Conservation (phyloP, 2,113 vertebrate species). For the Prietella phreatophila region DNA sequence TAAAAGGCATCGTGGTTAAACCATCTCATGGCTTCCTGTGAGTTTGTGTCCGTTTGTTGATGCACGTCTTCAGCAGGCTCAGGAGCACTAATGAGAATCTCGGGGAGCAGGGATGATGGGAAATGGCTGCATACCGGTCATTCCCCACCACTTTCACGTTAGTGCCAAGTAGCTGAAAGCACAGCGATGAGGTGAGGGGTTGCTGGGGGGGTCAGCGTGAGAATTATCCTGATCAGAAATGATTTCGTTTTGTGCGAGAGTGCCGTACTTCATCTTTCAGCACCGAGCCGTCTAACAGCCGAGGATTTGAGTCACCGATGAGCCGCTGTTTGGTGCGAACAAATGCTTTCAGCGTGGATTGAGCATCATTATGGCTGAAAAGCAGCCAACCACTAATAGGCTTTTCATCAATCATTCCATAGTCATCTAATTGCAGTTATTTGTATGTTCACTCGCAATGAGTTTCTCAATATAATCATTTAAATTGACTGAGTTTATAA, state of each 20-base stretch:
- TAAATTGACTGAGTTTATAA: not conserved
- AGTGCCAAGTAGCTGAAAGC: slow-evolving; percentile 61
- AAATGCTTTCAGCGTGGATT: not conserved
- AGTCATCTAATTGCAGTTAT: not conserved
- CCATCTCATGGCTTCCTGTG: not conserved
- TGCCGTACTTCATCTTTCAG: not conserved
- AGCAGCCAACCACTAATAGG: not conserved
- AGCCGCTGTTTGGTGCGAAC: not conserved
- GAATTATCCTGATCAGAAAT: slow-evolving; percentile 62
- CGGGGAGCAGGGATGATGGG: slow-evolving; percentile 15
- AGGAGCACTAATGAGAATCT: not conserved
- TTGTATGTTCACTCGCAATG: not conserved
- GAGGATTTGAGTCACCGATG: not conserved
- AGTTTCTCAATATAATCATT: not conserved
- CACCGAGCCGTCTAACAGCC: not conserved
- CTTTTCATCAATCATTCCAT: not conserved
- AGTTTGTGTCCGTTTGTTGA: not conserved
- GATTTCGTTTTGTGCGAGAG: not conserved
- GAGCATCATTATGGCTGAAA: not conserved
- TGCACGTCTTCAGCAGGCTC: not conserved
- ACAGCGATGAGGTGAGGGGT: slow-evolving; percentile 52
- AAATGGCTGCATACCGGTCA: slow-evolving; percentile 61
- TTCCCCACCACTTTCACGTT: slow-evolving; percentile 60
- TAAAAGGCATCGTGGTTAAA: not conserved
- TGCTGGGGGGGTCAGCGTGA: slow-evolving; percentile 50